Base-by-base conservation (phyloP, 2,888 invertebrate species). In the Mylabris sibirica region DNA sequence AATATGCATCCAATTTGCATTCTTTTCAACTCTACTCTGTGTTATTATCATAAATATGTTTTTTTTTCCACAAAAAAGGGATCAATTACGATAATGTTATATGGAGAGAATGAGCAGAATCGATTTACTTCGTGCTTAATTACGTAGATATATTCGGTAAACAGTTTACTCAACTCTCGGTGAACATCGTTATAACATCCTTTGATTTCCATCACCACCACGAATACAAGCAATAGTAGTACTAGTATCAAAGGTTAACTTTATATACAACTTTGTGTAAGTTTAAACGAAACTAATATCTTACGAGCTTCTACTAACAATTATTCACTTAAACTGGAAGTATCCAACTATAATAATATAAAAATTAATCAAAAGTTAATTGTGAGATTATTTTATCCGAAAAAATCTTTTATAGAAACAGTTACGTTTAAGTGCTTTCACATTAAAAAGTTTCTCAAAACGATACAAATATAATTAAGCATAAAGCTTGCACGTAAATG, bases 161-260 rank as follows among this genome's bases (percentile, higher is more conserved):
- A 67, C 68, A 68, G 59, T 64, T 64, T 68, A 57, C 64, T 61
- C 41, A 60, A 49, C 59, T 61, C 35, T 53, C 53, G 26, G 35
- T 60, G 60, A 64, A 63, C 64, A 64, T 67, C 14, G 44, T 64
- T 30, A 53, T 49, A 64, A 61, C 61, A 68, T 65, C 64, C 68
- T 61, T 57, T 49, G 64, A 68, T 63, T 68, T 61, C 59, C 68
- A 61, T 65, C 68, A 53, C 30, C 68, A 53, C 30, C 8, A 30
- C 30, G 30, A 30, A 30, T 30, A 30, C 30, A 4, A 8, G 8
- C 30, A 30, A 12, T 3, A 61, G 57, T 61, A 64, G n/a, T n/a
- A n/a, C n/a, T n/a, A n/a, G n/a, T n/a, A n/a, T n/a, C n/a, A n/a
- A 64, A 35, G 67, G 59, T 64, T 49, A 57, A 68, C 49, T 64